Evolutionary conservation across 2,797 vertebrate species (phyloP).

Genomic region (Tapirus indicus): DNA sequence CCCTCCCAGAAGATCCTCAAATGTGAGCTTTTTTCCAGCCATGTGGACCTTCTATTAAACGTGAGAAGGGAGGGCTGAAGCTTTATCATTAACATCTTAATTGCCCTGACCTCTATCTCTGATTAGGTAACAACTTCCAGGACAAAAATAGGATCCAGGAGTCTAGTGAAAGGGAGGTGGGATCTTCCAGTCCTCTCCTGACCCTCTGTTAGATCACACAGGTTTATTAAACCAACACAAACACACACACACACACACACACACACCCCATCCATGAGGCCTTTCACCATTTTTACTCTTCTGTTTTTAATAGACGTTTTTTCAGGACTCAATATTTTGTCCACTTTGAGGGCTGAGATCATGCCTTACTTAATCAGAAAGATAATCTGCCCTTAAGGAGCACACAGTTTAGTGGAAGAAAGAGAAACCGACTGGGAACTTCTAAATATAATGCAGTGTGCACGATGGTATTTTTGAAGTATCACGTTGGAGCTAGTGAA

Average conservation of each 20-base stretch:
- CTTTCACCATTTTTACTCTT: not conserved
- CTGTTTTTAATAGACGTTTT: not conserved
- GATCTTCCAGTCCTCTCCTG: not conserved
- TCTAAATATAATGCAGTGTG: not conserved
- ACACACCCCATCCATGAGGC: rapidly evolving
- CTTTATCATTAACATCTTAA: not conserved
- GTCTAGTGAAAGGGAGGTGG: not conserved
- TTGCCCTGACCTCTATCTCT: not conserved
- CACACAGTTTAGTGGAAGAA: not conserved
- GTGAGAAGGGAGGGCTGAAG: not conserved
- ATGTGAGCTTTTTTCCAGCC: not conserved
- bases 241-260: not conserved
- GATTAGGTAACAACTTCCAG: not conserved
- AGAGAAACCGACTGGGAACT: not conserved
- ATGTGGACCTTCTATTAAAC: not conserved
- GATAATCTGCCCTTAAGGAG: not conserved
- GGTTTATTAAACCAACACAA: not conserved
- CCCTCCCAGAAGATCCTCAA: not conserved
- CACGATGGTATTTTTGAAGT: not conserved
- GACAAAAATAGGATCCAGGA: not conserved
- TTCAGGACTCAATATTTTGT: not conserved
- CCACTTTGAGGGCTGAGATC: not conserved
- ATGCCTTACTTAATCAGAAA: not conserved
- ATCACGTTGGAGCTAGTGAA: not conserved
- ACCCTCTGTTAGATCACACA: not conserved